Conservation (phyloP, 1,140 invertebrate genomes). For the Penaeus japonicus region DNA sequence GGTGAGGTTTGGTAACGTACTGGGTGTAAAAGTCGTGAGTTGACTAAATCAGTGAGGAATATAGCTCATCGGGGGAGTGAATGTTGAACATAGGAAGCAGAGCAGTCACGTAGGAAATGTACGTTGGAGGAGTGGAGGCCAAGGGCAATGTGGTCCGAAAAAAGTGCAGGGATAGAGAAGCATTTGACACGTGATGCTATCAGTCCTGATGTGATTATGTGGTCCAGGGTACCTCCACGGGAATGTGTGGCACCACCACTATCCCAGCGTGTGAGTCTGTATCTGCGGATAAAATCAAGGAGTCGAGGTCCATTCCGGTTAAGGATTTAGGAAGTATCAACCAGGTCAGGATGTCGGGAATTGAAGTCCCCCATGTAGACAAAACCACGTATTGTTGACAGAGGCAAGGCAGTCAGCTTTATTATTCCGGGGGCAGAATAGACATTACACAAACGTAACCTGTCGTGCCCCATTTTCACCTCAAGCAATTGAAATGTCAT, state of each 20-base stretch:
- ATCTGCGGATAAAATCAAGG: neutral
- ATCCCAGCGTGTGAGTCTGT: constrained; percentile 28
- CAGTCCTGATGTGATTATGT: neutral
- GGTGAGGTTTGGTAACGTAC: too few relatives aligned
- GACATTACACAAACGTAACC: too few relatives aligned
- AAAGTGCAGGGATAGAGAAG: neutral
- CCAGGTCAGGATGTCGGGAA: too few relatives aligned
- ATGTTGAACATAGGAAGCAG: constrained; percentile 1
- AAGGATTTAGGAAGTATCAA: too few relatives aligned
- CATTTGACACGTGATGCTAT: neutral
- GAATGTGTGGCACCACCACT: constrained; percentile 10
- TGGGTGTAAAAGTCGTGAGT: too few relatives aligned
- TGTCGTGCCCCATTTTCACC: neutral
- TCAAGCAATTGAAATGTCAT: neutral
- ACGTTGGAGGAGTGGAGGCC: neutral
- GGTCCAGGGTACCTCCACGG: neutral
- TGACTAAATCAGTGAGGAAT: neutral
- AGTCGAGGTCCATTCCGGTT: too few relatives aligned
- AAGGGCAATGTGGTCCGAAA: constrained; percentile 16
- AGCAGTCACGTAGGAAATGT: neutral
- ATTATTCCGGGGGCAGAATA: too few relatives aligned
- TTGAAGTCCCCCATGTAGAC: too few relatives aligned
- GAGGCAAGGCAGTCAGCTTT: too few relatives aligned
- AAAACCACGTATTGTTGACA: too few relatives aligned
- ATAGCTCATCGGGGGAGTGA: too few relatives aligned